Conservation (phyloP, 2,888 invertebrate genomes). For the Agrotis segetum region DNA sequence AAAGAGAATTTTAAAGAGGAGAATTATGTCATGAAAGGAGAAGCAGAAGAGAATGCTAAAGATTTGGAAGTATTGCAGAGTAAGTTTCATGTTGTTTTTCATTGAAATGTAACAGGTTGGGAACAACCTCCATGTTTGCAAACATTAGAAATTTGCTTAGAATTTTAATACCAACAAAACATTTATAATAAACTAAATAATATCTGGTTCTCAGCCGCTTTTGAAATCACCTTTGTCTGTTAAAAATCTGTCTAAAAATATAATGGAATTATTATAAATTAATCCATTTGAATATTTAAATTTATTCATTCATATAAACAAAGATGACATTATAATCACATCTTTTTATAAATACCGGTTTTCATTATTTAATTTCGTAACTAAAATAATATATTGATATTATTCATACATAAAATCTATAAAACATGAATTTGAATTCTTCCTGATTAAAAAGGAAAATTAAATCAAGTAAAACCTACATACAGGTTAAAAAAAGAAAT, state of each 20-base stretch:
- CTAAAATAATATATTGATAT: too few relatives aligned
- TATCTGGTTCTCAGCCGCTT: too few relatives aligned
- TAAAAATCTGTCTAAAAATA: background rate
- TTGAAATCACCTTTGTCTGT: too few relatives aligned
- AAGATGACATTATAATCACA: background rate
- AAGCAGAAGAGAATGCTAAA: slow-evolving; percentile 47
- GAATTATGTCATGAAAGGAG: slow-evolving; percentile 28
- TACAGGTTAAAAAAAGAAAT: background rate
- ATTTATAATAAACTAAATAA: too few relatives aligned
- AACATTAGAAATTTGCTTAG: background rate
- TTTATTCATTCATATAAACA: background rate
- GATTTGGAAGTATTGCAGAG: slow-evolving; percentile 51
- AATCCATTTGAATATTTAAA: too few relatives aligned
- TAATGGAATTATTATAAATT: background rate
- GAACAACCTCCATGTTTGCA: background rate
- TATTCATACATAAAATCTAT: background rate
- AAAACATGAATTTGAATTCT: background rate
- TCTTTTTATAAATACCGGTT: background rate
- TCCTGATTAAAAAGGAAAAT: background rate
- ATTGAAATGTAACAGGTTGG: background rate
- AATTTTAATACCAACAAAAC: background rate
- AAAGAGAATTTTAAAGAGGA: slow-evolving; percentile 45
- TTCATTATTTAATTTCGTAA: too few relatives aligned
- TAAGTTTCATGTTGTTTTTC: slow-evolving; percentile 54
- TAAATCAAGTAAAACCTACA: background rate